Evolutionary conservation across 2,113 vertebrate genomes (phyloP).

Genomic region (Chamaea fasciata): DNA sequence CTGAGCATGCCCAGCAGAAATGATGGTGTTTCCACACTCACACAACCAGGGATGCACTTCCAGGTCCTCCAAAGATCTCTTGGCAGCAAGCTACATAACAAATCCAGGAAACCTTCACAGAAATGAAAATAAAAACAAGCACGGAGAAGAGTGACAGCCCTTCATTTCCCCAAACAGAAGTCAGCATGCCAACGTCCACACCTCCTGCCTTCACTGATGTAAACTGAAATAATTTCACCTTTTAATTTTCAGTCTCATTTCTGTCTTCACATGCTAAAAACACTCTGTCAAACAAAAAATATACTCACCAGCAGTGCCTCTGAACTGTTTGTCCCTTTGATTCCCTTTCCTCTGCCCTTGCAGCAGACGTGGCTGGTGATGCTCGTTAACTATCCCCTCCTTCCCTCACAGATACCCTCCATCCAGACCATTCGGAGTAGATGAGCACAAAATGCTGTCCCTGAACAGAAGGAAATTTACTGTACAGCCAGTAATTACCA

Average conservation of each 20-base stretch:
- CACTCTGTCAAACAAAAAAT: not conserved
- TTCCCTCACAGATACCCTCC: not conserved
- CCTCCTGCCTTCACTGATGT: not conserved
- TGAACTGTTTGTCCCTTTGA: not conserved
- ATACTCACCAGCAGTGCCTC: not conserved
- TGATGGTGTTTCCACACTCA: not conserved
- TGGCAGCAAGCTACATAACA: not conserved
- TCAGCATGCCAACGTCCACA: not conserved
- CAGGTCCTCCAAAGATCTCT: not conserved
- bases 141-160: not conserved
- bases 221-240: not conserved
- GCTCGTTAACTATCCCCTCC: not conserved
- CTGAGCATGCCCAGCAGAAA: not conserved
- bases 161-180: not conserved
- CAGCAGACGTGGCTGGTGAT: not conserved
- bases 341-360: not conserved
- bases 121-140: not conserved
- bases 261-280: not conserved
- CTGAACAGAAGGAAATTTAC: constrained; percentile 22
- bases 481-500: constrained; percentile 3
- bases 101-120: not conserved
- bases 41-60: not conserved
- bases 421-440: not conserved
- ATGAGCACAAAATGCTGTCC: constrained; percentile 9
- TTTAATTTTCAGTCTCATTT: not conserved